phyloP scores from a whole-genome alignment of 2,888 invertebrate genomes.

The Alentia gelatinosa region DNA sequence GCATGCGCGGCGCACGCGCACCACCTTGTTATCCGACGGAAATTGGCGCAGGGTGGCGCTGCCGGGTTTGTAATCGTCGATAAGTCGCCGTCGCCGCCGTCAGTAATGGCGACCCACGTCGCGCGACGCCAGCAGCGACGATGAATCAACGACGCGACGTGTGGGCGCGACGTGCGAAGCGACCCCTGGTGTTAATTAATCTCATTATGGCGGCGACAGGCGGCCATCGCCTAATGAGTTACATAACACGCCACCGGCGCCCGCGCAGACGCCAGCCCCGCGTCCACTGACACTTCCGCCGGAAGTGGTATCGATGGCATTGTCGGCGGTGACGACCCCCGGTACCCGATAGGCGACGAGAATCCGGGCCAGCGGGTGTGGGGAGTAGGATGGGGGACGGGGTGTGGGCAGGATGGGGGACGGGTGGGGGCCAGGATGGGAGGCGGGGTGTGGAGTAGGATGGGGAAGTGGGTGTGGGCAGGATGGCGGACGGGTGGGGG shows the following conservation, averaged over 20 bases:
- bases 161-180: neutral
- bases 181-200: neutral
- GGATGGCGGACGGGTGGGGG: neutral
- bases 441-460: neutral
- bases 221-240: neutral
- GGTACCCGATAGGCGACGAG: neutral
- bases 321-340: neutral
- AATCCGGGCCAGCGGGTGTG: neutral
- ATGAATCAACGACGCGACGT: neutral
- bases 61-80: neutral
- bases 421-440: neutral
- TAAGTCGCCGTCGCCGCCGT: neutral
- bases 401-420: neutral
- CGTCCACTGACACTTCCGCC: neutral
- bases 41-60: neutral
- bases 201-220: slow-evolving; percentile 9
- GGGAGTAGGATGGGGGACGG: neutral
- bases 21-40: slow-evolving; percentile 18
- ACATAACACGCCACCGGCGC: neutral
- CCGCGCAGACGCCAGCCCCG: neutral
- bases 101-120: neutral
- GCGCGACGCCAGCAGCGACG: neutral
- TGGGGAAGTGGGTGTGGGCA: neutral
- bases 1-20: neutral
- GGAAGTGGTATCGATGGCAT: slow-evolving; percentile 9